Conservation (phyloP, 2,888 invertebrate species). For the Hecatera dysodea region DNA sequence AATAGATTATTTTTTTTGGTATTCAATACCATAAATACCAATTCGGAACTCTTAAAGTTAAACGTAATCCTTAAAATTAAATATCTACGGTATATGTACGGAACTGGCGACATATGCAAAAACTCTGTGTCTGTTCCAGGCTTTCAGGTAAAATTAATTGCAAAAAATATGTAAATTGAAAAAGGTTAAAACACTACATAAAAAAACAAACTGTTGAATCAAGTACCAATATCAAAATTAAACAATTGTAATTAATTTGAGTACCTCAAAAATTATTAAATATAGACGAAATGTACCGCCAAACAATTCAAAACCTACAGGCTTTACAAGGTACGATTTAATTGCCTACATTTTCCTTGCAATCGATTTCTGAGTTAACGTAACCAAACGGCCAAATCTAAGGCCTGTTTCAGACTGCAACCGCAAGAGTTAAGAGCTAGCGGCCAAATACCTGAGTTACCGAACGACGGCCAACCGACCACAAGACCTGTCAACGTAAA, state of each 20-base stretch:
- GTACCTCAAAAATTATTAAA: neutral
- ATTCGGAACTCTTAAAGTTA: no score
- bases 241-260: neutral
- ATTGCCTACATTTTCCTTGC: neutral
- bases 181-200: no score
- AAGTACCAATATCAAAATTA: no score
- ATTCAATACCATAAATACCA: no score
- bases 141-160: no score
- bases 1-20: no score
- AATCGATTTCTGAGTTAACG: conserved; percentile 14
- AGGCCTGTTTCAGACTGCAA: conserved; percentile 72
- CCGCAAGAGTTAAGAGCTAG: conserved; percentile 54
- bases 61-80: no score
- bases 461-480: conserved; percentile 33
- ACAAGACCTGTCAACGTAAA: conserved; percentile 45
- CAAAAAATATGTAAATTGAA: no score
- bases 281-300: no score
- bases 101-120: neutral
- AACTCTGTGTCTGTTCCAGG: no score
- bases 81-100: no score
- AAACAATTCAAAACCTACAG: neutral
- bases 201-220: no score
- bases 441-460: conserved; percentile 33
- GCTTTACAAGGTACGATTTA: neutral
- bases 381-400: conserved; percentile 41